Percentiles rank a stretch among this genome's conserved stretches.
These are phyloP conservation scores for Tetragonula carbonaria DNA, from an alignment of 2,888 invertebrate genomes.

Conservation along the genomic window DNA sequence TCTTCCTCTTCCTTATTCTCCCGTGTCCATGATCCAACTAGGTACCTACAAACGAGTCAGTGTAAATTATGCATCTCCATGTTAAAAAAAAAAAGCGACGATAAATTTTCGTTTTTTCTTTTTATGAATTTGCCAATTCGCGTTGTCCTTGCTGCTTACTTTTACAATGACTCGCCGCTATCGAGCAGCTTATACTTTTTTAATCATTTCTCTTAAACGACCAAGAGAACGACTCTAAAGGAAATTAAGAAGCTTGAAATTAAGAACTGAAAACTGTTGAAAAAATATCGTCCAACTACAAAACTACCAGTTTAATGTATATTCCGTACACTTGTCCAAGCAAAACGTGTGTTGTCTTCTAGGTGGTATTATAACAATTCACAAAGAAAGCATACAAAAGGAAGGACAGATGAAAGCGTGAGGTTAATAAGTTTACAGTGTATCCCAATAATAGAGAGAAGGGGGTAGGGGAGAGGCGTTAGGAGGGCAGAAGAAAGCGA, in stretches of 20 bases:
- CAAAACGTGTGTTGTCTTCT: too few relatives aligned
- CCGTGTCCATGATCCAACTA: conserved; percentile 2
- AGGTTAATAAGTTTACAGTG: conserved; percentile 17
- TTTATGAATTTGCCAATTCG: conserved; percentile 2
- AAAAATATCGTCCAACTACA: too few relatives aligned
- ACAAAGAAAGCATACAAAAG: neutral
- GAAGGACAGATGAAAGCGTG: neutral
- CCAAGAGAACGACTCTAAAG: too few relatives aligned
- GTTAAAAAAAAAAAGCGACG: conserved; percentile 11
- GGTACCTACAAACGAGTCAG: neutral
- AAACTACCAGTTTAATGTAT: too few relatives aligned
- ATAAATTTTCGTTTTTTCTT: neutral
- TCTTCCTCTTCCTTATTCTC: conserved; percentile 25
- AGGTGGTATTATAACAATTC: neutral
- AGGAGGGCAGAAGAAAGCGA: neutral
- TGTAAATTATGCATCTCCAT: conserved; percentile 13
- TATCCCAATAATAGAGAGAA: neutral
- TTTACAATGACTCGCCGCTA: neutral
- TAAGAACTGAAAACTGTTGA: too few relatives aligned
- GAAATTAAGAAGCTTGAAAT: too few relatives aligned
- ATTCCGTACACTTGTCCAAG: too few relatives aligned
- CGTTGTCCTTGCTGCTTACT: neutral
- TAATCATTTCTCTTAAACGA: too few relatives aligned
- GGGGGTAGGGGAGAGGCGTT: neutral
- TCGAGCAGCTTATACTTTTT: neutral